Conservation (phyloP, 2,113 vertebrate genomes). For the Prietella phreatophila region DNA sequence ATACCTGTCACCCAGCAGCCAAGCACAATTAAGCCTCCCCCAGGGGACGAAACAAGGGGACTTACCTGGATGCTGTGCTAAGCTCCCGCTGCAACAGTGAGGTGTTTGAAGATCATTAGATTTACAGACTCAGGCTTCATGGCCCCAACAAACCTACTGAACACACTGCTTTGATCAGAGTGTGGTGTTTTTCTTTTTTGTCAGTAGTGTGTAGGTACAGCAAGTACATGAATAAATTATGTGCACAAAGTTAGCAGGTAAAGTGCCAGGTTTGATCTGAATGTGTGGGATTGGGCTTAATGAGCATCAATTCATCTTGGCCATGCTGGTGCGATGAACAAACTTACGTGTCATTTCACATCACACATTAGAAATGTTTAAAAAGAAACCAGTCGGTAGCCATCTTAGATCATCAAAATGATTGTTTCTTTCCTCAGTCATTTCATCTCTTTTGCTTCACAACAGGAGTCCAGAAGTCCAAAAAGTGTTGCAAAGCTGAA, state of each 20-base stretch:
- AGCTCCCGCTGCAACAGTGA: conserved; percentile 71
- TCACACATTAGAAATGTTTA: conserved; percentile 31
- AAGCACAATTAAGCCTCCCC: conserved; percentile 71
- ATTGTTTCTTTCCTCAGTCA: neutral
- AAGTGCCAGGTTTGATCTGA: conserved; percentile 64
- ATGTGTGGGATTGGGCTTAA: conserved; percentile 59
- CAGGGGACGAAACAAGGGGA: conserved; percentile 64
- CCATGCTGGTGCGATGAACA: conserved; percentile 46
- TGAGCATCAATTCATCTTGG: conserved; percentile 56
- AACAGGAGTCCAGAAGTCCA: neutral
- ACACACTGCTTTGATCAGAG: conserved; percentile 73
- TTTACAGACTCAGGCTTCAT: conserved; percentile 76
- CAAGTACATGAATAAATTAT: conserved; percentile 75
- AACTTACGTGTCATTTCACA: conserved; percentile 43
- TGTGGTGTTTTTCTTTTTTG: conserved; percentile 64
- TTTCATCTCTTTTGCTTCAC: neutral
- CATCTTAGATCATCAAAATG: neutral
- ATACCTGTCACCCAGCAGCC: conserved; percentile 77
- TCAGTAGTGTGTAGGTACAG: conserved; percentile 69
- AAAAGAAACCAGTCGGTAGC: conserved; percentile 5
- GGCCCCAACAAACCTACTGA: conserved; percentile 74
- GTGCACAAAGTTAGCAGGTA: conserved; percentile 76
- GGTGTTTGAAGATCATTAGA: conserved; percentile 79
- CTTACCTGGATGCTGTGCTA: conserved; percentile 69
- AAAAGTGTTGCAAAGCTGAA: neutral